Conservation (phyloP, 2,888 invertebrate species). For the Eupeodes luniger region DNA sequence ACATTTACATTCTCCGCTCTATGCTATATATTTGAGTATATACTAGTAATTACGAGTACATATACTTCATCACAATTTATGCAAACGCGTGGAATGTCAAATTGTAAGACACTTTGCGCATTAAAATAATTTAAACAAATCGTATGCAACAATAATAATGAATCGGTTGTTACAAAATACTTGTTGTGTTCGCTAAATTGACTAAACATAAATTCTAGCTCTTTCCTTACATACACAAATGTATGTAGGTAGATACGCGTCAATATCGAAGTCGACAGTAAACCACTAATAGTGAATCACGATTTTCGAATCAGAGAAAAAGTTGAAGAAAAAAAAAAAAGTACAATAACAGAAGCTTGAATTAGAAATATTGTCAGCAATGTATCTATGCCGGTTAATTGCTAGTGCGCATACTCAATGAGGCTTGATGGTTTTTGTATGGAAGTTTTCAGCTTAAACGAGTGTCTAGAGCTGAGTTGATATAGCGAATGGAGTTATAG, state of each 20-base stretch:
- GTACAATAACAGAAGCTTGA: constrained; percentile 36
- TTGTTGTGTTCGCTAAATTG: constrained; percentile 68
- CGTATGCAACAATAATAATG: constrained; percentile 64
- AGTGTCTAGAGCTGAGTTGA: constrained; percentile 15
- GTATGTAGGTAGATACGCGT: too few species aligned
- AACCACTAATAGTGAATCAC: constrained; percentile 48
- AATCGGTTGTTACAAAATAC: constrained; percentile 53
- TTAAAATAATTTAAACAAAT: constrained; percentile 74
- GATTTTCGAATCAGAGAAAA: constrained; percentile 4
- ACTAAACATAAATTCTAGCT: constrained; percentile 68
- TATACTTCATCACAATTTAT: constrained; percentile 12
- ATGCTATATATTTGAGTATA: too few species aligned
- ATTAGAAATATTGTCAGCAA: constrained; percentile 64
- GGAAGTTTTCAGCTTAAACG: not conserved
- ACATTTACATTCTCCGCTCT: not conserved
- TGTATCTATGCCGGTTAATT: constrained; percentile 68
- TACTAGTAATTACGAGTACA: too few species aligned
- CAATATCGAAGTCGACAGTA: not conserved
- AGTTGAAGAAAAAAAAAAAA: not conserved
- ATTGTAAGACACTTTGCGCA: constrained; percentile 34
- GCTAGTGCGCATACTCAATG: constrained; percentile 75
- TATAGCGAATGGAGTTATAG: constrained; percentile 5
- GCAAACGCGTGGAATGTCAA: constrained; percentile 49
- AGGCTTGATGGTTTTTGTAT: constrained; percentile 46
- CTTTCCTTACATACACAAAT: constrained; percentile 7